Evolutionary conservation across 2,888 invertebrate species (phyloP).

Genomic region (Gari tellinella): DNA sequence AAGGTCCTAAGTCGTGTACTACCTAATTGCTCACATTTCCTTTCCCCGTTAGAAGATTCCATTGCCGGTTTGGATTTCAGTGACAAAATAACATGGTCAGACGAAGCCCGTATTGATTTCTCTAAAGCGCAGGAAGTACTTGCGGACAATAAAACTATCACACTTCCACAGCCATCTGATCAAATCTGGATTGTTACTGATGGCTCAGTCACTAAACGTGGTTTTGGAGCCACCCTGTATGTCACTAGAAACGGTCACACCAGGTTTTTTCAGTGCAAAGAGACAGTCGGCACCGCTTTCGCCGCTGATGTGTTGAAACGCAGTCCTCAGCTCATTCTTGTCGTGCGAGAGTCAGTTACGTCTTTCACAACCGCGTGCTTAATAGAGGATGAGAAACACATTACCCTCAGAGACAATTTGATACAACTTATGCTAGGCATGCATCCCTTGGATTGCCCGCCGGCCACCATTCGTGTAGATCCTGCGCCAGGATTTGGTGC

Average conservation of each 20-base stretch:
- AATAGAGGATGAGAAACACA: slow-evolving; percentile 40
- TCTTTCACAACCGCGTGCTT: slow-evolving; percentile 34
- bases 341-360: too few relatives aligned
- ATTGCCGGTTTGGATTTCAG: too few relatives aligned
- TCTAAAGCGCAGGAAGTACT: too few relatives aligned
- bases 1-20: too few relatives aligned
- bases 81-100: too few relatives aligned
- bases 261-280: too few relatives aligned
- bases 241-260: too few relatives aligned
- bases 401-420: slow-evolving; percentile 31
- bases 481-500: slow-evolving; percentile 56
- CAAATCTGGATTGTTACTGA: slow-evolving; percentile 57
- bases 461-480: slow-evolving; percentile 44
- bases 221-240: too few relatives aligned
- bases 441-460: slow-evolving; percentile 11
- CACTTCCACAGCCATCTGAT: slow-evolving; percentile 34
- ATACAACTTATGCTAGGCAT: not conserved
- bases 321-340: slow-evolving; percentile 51
- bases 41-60: too few relatives aligned
- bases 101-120: too few relatives aligned
- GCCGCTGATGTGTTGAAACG: slow-evolving; percentile 65
- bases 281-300: slow-evolving; percentile 55
- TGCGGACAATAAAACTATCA: too few relatives aligned
- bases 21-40: too few relatives aligned
- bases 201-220: slow-evolving; percentile 48